phyloP scores from a whole-genome alignment of 2,888 invertebrate genomes.

The Rhagophthalmus giganteus region DNA sequence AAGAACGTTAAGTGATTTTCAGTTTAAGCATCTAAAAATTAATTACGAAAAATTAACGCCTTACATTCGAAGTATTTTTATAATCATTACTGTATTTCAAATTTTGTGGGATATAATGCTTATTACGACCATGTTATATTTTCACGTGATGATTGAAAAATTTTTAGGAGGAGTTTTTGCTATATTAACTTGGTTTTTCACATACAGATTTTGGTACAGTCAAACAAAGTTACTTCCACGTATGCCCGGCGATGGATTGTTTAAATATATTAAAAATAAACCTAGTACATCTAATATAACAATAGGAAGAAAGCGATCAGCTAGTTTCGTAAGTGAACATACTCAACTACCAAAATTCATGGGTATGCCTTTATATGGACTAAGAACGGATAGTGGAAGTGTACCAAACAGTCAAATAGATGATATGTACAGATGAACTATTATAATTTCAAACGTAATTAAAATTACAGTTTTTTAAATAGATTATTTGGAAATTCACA shows the following conservation, averaged over 20 bases:
- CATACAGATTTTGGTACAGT: conserved; percentile 80
- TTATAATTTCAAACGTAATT: no score
- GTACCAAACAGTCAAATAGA: conserved; percentile 12
- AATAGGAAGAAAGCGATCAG: conserved; percentile 51
- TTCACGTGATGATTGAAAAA: conserved; percentile 96
- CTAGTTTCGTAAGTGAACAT: conserved; percentile 50
- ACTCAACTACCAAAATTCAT: conserved; percentile 65
- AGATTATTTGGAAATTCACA: no score
- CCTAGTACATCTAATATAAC: conserved; percentile 33
- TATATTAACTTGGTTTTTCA: conserved; percentile 86
- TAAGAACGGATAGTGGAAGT: conserved; percentile 22
- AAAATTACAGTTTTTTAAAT: no score
- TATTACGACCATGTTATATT: conserved; percentile 88
- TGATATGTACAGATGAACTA: conserved; percentile 15
- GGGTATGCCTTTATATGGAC: conserved; percentile 75
- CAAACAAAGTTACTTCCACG: conserved; percentile 66
- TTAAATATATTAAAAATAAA: conserved; percentile 71
- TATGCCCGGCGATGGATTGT: conserved; percentile 76
- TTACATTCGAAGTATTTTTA: conserved; percentile 75
- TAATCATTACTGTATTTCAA: conserved; percentile 76
- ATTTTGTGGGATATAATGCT: conserved; percentile 96
- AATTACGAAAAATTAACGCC: conserved; percentile 80
- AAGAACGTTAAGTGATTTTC: conserved; percentile 66
- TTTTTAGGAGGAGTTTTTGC: conserved; percentile 86
- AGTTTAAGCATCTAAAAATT: conserved; percentile 70